Conservation (phyloP, 2,797 vertebrate species). For the Clarias fuscus region DNA sequence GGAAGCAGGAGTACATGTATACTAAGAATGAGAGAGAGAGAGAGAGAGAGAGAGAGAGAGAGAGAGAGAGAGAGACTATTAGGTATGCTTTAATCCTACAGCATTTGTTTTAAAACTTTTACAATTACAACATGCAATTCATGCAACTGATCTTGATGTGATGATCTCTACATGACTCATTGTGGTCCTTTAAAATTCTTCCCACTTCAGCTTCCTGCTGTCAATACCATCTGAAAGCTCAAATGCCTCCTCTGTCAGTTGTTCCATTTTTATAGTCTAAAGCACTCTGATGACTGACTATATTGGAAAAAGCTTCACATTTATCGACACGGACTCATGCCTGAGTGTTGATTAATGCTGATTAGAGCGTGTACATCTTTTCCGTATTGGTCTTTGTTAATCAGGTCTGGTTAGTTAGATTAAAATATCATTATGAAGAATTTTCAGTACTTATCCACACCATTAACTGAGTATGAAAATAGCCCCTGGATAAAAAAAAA, state of each 20-base stretch:
- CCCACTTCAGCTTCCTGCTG: not conserved
- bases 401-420: not conserved
- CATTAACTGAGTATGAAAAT: not conserved
- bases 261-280: not conserved
- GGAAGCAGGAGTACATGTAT: not conserved
- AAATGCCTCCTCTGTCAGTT: not conserved
- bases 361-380: not conserved
- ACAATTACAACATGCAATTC: too few relatives aligned
- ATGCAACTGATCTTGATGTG: too few relatives aligned
- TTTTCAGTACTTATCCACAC: not conserved
- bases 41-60: not conserved
- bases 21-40: not conserved
- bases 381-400: not conserved
- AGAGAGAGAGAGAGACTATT: not conserved
- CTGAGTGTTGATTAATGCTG: not conserved
- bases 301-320: constrained; percentile 3
- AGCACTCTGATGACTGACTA: not conserved
- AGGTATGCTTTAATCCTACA: not conserved
- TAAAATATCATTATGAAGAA: not conserved
- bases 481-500: too few relatives aligned
- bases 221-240: not conserved
- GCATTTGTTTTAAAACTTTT: not conserved
- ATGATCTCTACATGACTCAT: not conserved
- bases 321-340: not conserved
- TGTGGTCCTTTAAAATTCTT: not conserved